Percentiles rank a stretch among this genome's conserved stretches.
These are phyloP conservation scores for Indicator maculatus DNA, from an alignment of 2,113 vertebrate species.

Conservation along the genomic window DNA sequence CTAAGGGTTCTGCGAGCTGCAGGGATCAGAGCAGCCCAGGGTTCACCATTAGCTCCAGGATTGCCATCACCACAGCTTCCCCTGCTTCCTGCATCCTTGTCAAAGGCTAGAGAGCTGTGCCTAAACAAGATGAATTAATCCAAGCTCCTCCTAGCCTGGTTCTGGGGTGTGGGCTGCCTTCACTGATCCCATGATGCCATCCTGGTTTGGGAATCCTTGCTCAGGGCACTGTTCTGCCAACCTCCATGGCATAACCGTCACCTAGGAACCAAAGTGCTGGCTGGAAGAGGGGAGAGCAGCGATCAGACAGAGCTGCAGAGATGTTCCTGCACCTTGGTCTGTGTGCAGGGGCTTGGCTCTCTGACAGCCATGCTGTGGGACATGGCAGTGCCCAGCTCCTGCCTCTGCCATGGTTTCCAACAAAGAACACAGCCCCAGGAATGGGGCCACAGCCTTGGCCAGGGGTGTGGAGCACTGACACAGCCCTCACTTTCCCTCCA, in stretches of 20 bases:
- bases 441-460: fast-evolving
- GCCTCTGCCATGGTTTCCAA: fast-evolving
- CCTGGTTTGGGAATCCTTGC: neutral
- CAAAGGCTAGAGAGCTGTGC: neutral
- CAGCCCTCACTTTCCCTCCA: fast-evolving
- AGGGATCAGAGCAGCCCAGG: neutral
- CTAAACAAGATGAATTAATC: neutral
- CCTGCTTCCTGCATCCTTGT: fast-evolving
- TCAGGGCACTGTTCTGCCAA: fast-evolving
- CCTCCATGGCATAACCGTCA: fast-evolving
- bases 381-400: neutral
- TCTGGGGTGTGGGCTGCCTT: neutral
- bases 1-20: neutral
- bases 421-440: neutral
- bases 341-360: neutral
- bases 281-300: fast-evolving
- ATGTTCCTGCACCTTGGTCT: fast-evolving
- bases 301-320: fast-evolving
- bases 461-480: neutral
- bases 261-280: fast-evolving
- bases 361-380: fast-evolving
- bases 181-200: fast-evolving
- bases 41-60: neutral
- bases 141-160: fast-evolving
- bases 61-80: fast-evolving